Conservation (phyloP, 1,140 invertebrate genomes). For the Drosophila nikananu region DNA sequence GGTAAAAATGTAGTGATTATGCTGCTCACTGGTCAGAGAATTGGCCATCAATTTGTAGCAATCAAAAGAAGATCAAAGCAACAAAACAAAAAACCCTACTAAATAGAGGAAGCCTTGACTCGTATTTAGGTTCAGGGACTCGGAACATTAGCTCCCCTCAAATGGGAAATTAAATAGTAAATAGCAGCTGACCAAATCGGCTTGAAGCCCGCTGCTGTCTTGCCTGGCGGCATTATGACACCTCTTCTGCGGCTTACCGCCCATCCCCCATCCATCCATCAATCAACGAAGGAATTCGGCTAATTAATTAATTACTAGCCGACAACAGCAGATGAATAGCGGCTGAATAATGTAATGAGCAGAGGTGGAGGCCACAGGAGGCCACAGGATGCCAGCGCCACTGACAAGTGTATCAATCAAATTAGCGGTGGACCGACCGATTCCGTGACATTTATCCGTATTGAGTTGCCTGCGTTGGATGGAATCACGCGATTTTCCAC, state of each 20-base stretch:
- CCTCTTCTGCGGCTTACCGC: conserved; percentile 8
- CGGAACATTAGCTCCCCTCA: not conserved
- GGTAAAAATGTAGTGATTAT: conserved; percentile 52
- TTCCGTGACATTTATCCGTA: conserved; percentile 17
- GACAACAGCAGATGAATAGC: conserved; percentile 21
- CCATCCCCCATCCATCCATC: conserved; percentile 1
- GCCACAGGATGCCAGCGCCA: not conserved
- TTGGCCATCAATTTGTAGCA: conserved; percentile 2
- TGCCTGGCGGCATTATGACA: conserved; percentile 20
- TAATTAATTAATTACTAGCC: conserved; percentile 37
- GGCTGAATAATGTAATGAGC: conserved; percentile 25
- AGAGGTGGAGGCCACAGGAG: not conserved
- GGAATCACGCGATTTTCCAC: not conserved
- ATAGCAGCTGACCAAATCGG: not conserved
- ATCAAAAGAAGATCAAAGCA: not conserved
- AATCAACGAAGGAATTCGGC: conserved; percentile 6
- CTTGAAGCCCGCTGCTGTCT: not conserved
- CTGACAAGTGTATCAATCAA: conserved; percentile 41
- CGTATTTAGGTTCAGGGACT: not conserved
- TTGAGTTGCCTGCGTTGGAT: not conserved
- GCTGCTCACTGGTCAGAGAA: conserved; percentile 5
- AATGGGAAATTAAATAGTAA: not conserved
- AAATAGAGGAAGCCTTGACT: not conserved
- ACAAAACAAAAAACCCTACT: too few species aligned
- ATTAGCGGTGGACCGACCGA: conserved; percentile 13